Base-by-base conservation (phyloP, 1,140 invertebrate genomes). In the Zeugodacus cucurbitae region DNA sequence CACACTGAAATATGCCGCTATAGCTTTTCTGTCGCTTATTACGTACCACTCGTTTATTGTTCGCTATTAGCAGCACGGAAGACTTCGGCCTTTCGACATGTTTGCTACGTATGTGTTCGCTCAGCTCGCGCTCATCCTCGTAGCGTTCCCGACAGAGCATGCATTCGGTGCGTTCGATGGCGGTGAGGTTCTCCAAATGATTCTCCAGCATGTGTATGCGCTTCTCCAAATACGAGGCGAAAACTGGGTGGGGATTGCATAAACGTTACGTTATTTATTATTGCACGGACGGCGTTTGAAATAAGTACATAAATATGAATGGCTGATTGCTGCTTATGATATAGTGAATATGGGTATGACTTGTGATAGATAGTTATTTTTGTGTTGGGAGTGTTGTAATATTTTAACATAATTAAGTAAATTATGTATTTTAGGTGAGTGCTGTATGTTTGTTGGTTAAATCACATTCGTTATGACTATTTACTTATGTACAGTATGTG, bases 81-180 rank as follows among this genome's bases (percentile, higher is more conserved):
- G 57, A 59, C 8, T 90, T 88, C 0, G 87, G 89, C 34, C 32
- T 32, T 70, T 88, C 87, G 20, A 90, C 64, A n/a, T 93, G 92
- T 37, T 90, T 89, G 1, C 26, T 87, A 8, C 85, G 86, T 90
- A 93, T 93, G 57, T 93, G 92, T 34, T 89, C 88, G 14, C 90
- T 90, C 17, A 93, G 88, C 22, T 91, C 90, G 87, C 88, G 87
- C 74, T 90, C 91, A 48, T 48, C 90, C 11, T 89, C 87, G 37
- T 91, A 93, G 37, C 89, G 90, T 85, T 92, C 89, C 1, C 91
- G 91, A 29, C 92, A 93, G 20, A 92, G 87, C 92, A 93, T 93
- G 62, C 92, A 93, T 88, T 93, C 91, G 86, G 92, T 92, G 7
- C 90, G 90, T 86, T 93, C 92, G 34, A 92, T 91, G 58, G 90